phyloP scores from a whole-genome alignment of 2,113 vertebrate genomes.

The Mungos mungo region DNA sequence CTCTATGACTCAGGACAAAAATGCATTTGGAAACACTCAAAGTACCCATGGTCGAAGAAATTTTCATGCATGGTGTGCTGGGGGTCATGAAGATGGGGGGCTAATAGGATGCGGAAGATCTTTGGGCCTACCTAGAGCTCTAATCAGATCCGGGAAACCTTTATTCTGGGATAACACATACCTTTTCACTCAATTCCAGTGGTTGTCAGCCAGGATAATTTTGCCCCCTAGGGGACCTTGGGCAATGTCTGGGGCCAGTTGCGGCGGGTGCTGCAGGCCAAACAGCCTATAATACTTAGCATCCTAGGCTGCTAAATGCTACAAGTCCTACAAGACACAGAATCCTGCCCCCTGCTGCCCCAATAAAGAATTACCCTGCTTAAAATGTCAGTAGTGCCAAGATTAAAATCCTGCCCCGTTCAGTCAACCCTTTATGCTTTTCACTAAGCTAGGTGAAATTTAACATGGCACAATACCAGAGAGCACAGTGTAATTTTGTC shows the following conservation, averaged over 20 bases:
- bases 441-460: not conserved
- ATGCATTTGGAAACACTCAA: not conserved
- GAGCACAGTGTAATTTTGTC: not conserved
- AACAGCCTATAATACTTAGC: not conserved
- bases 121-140: not conserved
- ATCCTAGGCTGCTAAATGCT: no score
- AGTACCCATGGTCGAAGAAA: not conserved
- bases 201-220: not conserved
- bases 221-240: not conserved
- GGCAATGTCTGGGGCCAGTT: not conserved
- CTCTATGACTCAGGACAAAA: not conserved
- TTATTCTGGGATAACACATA: not conserved
- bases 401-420: not conserved
- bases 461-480: not conserved
- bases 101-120: not conserved
- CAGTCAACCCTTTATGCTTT: not conserved
- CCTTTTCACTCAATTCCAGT: not conserved
- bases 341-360: accelerated
- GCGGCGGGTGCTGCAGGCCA: not conserved
- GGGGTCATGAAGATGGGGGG: not conserved
- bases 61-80: not conserved
- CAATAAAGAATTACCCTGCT: not conserved
- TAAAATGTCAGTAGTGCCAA: not conserved
- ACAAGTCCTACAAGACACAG: not conserved
- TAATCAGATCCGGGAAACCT: not conserved